Percentiles rank a stretch among this genome's conserved stretches.
phyloP scores from a whole-genome alignment of 2,888 invertebrate genomes.

The Cremastinae sp. region DNA sequence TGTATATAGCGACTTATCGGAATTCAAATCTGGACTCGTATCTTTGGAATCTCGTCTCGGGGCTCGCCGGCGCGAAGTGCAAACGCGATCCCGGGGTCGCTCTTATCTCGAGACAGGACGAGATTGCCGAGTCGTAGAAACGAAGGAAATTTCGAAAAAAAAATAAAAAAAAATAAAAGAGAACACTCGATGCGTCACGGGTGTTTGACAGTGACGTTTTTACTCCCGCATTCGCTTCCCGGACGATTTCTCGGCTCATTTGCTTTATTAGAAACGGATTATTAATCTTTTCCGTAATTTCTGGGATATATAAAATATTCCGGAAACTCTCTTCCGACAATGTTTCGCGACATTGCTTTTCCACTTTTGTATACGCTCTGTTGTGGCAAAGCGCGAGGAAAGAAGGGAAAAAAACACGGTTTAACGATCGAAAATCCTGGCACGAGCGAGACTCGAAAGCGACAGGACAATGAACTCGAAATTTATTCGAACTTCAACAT shows the following conservation, averaged over 20 bases:
- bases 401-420: constrained; percentile 2
- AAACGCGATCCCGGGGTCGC: not conserved
- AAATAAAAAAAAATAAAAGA: no score
- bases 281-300: constrained; percentile 36
- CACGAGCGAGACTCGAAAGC: constrained; percentile 1
- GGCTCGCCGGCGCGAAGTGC: not conserved
- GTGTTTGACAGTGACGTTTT: not conserved
- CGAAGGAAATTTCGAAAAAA: not conserved
- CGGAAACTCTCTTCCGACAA: constrained; percentile 32
- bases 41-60: not conserved
- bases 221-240: not conserved
- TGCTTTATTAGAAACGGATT: constrained; percentile 30
- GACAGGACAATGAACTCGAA: constrained; percentile 19
- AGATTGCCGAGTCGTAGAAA: constrained; percentile 31
- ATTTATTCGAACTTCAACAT: not conserved
- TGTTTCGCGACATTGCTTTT: constrained; percentile 26
- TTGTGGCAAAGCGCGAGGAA: no score
- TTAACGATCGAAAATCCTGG: constrained; percentile 22
- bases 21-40: no score
- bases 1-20: no score
- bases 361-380: no score
- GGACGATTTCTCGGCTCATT: constrained; percentile 29
- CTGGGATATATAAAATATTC: constrained; percentile 11
- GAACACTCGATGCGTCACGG: not conserved
- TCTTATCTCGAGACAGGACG: constrained; percentile 43